Base-by-base conservation (phyloP, 2,888 invertebrate species). In the Andricus curvator region DNA sequence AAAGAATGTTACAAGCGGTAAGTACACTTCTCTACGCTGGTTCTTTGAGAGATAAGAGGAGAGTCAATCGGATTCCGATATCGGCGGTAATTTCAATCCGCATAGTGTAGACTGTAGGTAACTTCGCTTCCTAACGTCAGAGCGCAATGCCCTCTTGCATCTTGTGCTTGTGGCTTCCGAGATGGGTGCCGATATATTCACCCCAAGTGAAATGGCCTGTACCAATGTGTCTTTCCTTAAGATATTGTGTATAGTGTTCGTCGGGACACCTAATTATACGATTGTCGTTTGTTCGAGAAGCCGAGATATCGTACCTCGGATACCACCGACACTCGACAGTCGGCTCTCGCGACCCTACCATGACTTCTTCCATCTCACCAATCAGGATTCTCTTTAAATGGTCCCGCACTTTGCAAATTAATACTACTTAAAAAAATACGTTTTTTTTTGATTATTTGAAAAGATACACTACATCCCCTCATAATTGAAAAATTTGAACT, bases 251-350 rank as follows among this genome's bases (percentile, higher is more conserved):
- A 85, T 86, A 84, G 88, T 87, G 88, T 89, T 88, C 86, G 84
- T 84, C 84, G 83, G 86, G 90, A 91, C 90, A 91, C 90, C 91
- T 91, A 91, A 92, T 92, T 92, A 92, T 91, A 89, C 91, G 91
- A 92, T 90, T 91, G 91, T 92, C 90, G 91, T 90, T 90, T 88
- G 90, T 89, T 90, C 86, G 85, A 85, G 84, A 83, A 85, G 66
- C 85, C 74, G 85, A 85, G 89, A 88, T 89, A 88, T 87, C 89
- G 86, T 78, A 80, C 81, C 70, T 81, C 81, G 84, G 84, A 81
- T 84, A 81, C 80, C 84, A 82, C 82, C 48, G 48, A 48, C 17
- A 17, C 17, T 48, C 86, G 86, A 87, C 86, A 86, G 86, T 88
- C 85, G 83, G 85, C 84, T 85, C 87, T 85, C 86, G 84, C 85